These are phyloP conservation scores for Dreissena rostriformis DNA, from an alignment of 1,140 invertebrate genomes.

Conservation along the genomic window DNA sequence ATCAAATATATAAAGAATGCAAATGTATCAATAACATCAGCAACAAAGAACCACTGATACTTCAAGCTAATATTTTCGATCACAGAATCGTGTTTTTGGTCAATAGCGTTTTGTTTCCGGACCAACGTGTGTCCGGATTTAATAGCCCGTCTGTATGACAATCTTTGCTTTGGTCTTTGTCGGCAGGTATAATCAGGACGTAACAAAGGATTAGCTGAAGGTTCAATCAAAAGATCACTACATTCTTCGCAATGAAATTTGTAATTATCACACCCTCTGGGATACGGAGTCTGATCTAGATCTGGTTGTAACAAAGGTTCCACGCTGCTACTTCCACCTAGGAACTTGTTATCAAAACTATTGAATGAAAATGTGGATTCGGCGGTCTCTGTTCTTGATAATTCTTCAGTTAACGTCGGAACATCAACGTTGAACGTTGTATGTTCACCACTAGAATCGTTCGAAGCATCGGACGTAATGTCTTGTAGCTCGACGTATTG, in stretches of 20 bases:
- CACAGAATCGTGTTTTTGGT: slow-evolving; percentile 1
- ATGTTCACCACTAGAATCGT: background rate
- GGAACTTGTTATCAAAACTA: slow-evolving; percentile 4
- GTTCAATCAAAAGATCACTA: background rate
- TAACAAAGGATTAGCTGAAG: slow-evolving; percentile 8
- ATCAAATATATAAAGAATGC: slow-evolving; percentile 72
- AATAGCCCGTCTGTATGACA: slow-evolving; percentile 27
- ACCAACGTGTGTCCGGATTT: background rate
- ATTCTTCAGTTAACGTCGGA: background rate
- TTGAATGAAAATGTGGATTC: slow-evolving; percentile 20
- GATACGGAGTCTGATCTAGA: background rate
- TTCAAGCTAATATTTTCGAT: slow-evolving; percentile 46
- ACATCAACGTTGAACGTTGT: background rate
- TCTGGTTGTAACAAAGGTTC: slow-evolving; percentile 13
- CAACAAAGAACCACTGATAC: slow-evolving; percentile 74
- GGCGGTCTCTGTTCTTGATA: background rate
- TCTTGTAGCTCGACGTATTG: slow-evolving; percentile 18
- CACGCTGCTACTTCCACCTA: background rate
- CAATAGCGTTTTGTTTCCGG: background rate
- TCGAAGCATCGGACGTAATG: background rate
- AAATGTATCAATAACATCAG: slow-evolving; percentile 71
- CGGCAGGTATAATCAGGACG: background rate
- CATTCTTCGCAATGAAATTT: slow-evolving; percentile 20
- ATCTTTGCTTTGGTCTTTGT: slow-evolving; percentile 23
- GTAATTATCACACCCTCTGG: slow-evolving; percentile 14